phyloP scores from a whole-genome alignment of 2,113 vertebrate genomes.

The Cynocephalus volans region DNA sequence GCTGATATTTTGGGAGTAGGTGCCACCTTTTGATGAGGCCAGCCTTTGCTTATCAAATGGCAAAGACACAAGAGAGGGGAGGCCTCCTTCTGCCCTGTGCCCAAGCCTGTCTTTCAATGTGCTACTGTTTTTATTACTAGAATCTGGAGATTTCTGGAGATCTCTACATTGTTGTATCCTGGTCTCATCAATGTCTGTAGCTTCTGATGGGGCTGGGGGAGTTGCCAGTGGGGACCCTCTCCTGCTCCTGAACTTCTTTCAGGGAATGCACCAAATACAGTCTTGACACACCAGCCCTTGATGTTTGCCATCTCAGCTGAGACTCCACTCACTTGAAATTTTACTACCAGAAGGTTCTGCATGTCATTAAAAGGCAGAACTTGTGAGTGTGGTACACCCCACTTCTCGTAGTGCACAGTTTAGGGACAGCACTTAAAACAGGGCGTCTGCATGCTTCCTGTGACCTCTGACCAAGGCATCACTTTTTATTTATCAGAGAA shows the following conservation, averaged over 20 bases:
- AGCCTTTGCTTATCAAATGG: not conserved
- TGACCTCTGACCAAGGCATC: too few relatives aligned
- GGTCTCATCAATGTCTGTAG: not conserved
- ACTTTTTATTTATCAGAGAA: not conserved
- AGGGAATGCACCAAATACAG: not conserved
- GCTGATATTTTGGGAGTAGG: not conserved
- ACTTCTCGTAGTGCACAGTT: not conserved
- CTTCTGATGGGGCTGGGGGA: not conserved
- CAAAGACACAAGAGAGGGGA: not conserved
- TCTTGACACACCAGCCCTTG: not conserved
- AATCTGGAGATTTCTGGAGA: not conserved
- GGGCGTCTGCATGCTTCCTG: not conserved
- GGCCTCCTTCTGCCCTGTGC: too few relatives aligned
- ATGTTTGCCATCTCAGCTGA: not conserved
- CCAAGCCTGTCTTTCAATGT: not conserved
- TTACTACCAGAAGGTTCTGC: not conserved
- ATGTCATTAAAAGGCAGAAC: not conserved
- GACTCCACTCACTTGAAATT: not conserved
- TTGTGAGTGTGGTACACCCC: too few relatives aligned
- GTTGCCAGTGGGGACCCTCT: not conserved
- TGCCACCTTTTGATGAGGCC: not conserved
- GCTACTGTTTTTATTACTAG: not conserved
- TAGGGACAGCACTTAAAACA: not conserved
- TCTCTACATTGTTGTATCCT: accelerated
- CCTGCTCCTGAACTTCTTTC: not conserved